Conservation (phyloP, 2,888 invertebrate genomes). For the Scaptodrosophila latifasciaeformis region DNA sequence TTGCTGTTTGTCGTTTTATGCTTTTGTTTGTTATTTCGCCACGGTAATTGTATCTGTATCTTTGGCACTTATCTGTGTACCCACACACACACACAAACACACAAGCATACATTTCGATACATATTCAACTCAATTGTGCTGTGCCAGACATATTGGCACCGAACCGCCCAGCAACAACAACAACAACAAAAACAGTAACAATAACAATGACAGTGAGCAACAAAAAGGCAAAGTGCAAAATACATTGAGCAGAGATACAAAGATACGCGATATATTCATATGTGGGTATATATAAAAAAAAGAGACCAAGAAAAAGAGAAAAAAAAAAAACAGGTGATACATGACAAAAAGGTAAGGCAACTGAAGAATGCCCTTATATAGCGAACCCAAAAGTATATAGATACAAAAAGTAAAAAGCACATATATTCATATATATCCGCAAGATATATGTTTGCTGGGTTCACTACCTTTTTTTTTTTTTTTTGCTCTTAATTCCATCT, state of each 20-base stretch:
- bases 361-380: no score
- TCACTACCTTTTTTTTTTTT: not conserved
- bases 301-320: no score
- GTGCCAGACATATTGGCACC: constrained; percentile 45
- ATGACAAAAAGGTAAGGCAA: no score
- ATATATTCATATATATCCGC: no score
- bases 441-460: no score
- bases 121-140: constrained; percentile 36
- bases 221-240: not conserved
- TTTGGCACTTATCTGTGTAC: constrained; percentile 25
- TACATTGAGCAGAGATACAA: no score
- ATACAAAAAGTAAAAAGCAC: no score
- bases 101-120: constrained; percentile 13
- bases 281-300: no score
- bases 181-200: constrained; percentile 10
- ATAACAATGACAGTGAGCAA: constrained; percentile 8
- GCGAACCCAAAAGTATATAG: no score
- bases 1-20: constrained; percentile 33
- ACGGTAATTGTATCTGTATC: constrained; percentile 29
- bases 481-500: constrained; percentile 40
- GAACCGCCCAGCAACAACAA: constrained; percentile 19
- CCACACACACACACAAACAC: not conserved
- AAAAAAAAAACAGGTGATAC: no score
- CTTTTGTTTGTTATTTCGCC: constrained; percentile 29
- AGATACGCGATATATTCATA: no score